Conservation (phyloP, 2,888 invertebrate genomes). For the Acanthosepion lycidas region DNA sequence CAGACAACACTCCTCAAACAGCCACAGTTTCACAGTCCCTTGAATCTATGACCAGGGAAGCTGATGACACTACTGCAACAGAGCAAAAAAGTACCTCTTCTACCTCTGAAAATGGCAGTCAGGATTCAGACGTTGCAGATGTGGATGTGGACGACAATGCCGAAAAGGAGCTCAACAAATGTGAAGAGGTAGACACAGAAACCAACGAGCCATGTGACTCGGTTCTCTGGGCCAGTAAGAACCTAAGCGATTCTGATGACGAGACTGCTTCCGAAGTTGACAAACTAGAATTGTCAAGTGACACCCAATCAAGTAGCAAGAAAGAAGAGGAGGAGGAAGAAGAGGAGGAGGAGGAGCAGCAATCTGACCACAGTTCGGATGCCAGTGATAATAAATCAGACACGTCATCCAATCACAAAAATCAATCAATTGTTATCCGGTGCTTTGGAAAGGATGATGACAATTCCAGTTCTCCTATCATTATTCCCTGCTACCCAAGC, state of each 20-base stretch:
- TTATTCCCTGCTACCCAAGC: background rate
- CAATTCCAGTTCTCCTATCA: background rate
- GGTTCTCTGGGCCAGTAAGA: background rate
- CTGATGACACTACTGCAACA: background rate
- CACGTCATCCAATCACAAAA: background rate
- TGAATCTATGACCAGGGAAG: background rate
- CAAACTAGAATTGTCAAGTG: background rate
- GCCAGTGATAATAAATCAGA: background rate
- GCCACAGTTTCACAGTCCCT: background rate
- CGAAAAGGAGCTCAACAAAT: background rate
- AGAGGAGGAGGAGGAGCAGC: background rate
- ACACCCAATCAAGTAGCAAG: background rate
- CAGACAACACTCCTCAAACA: background rate
- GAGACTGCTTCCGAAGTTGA: background rate
- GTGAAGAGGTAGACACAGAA: background rate
- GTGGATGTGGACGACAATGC: background rate
- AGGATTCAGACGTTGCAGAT: background rate
- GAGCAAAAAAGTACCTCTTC: background rate
- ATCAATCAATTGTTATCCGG: background rate
- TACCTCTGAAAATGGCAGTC: background rate
- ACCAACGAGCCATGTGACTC: background rate
- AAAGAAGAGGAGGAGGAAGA: too few species aligned
- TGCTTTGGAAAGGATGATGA: background rate
- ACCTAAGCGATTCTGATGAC: background rate
- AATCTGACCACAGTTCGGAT: background rate